Conservation (phyloP, 2,888 invertebrate species). For the Drosophila kokeensis region DNA sequence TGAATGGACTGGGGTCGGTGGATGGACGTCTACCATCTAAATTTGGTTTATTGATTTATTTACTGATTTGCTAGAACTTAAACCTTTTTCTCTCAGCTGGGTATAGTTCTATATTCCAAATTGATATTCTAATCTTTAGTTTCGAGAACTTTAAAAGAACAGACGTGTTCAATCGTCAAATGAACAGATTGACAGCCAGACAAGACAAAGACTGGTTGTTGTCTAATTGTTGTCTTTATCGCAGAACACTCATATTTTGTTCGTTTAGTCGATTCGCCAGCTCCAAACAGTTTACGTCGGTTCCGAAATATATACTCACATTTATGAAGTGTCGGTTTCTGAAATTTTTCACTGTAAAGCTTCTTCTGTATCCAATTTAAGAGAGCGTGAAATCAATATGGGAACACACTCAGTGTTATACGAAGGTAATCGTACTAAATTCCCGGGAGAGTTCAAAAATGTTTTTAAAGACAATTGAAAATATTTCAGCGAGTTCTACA, state of each 20-base stretch:
- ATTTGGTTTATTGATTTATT: not conserved
- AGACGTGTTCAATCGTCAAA: not conserved
- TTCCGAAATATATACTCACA: not conserved
- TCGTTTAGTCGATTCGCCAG: not conserved
- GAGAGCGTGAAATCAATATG: not conserved
- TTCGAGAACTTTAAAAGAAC: not conserved
- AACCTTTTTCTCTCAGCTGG: not conserved
- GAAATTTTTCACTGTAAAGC: not conserved
- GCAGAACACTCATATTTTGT: not conserved
- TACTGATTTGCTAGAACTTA: not conserved
- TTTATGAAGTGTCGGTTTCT: not conserved
- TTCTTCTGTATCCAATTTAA: no score
- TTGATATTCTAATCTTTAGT: not conserved
- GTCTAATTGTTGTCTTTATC: not conserved
- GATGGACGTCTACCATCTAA: not conserved
- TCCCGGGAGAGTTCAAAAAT: not conserved
- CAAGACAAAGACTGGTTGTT: not conserved
- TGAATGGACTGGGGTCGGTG: not conserved
- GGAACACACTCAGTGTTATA: not conserved
- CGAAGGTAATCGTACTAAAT: not conserved
- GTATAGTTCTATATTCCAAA: not conserved
- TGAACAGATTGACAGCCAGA: not conserved
- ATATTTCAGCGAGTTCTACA: not conserved
- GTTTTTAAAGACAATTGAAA: not conserved
- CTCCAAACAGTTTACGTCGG: not conserved